Conservation (phyloP, 2,113 vertebrate genomes). For the Sylvilagus bachmani region DNA sequence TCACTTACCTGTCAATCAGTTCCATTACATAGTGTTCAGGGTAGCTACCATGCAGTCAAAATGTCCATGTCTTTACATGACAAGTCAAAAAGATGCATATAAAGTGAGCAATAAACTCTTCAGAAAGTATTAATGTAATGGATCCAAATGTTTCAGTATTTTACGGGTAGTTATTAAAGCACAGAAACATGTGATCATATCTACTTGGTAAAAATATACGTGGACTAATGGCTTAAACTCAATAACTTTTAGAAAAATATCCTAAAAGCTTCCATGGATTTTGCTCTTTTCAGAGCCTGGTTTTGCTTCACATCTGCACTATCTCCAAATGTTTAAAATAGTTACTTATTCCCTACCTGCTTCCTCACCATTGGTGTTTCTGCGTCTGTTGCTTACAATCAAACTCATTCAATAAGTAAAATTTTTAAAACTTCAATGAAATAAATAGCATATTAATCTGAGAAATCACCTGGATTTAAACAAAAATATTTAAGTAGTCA, state of each 20-base stretch:
- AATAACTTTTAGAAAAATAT: neutral
- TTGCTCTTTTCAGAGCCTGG: neutral
- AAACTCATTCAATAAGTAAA: neutral
- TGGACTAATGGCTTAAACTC: neutral
- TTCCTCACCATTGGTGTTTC: neutral
- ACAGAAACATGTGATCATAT: neutral
- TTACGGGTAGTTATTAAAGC: neutral
- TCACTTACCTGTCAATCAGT: constrained; percentile 11
- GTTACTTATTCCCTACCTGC: neutral
- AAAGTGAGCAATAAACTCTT: neutral
- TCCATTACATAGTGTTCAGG: neutral
- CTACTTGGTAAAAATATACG: neutral
- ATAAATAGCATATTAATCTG: neutral
- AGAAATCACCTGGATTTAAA: neutral
- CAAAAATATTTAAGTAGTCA: neutral
- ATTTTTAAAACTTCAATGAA: neutral
- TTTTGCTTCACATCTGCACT: neutral
- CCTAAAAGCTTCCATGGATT: neutral
- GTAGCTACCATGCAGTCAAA: neutral
- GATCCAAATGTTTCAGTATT: neutral
- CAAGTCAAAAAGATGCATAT: neutral
- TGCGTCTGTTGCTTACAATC: neutral
- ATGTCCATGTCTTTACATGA: neutral
- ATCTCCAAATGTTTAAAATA: constrained; percentile 1
- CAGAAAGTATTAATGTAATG: neutral